Evolutionary conservation across 2,888 invertebrate genomes (phyloP).

Genomic region (Furcula furcula): DNA sequence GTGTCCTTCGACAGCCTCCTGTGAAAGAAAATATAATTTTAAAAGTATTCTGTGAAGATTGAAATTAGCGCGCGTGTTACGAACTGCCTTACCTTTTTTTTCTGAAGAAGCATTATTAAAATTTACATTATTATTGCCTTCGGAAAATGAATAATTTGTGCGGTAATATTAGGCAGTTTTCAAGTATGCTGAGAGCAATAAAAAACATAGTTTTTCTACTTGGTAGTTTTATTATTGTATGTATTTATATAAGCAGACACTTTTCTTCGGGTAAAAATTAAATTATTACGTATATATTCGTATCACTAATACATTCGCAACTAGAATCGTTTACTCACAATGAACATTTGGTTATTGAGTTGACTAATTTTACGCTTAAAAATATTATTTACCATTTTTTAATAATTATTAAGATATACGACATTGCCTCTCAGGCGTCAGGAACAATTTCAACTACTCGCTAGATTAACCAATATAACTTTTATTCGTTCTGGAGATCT

Average conservation of each 20-base stretch:
- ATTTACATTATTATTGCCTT: slow-evolving; percentile 1
- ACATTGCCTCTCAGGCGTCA: slow-evolving; percentile 78
- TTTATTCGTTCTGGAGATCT: slow-evolving; percentile 63
- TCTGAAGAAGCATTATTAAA: not conserved
- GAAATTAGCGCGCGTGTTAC: slow-evolving; percentile 5
- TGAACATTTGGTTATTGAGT: slow-evolving; percentile 79
- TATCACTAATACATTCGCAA: slow-evolving; percentile 81
- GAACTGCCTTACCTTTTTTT: slow-evolving; percentile 27
- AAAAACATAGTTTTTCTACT: slow-evolving; percentile 56
- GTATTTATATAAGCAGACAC: slow-evolving; percentile 79
- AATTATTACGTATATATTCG: slow-evolving; percentile 79
- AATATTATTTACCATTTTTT: slow-evolving; percentile 44
- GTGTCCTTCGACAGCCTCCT: slow-evolving; percentile 87
- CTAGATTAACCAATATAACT: slow-evolving; percentile 73
- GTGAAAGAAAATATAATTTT: slow-evolving; percentile 19
- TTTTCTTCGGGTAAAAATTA: slow-evolving; percentile 78
- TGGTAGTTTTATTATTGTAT: slow-evolving; percentile 79
- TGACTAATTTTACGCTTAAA: slow-evolving; percentile 73
- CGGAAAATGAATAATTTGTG: too few species aligned
- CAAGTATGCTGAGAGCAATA: slow-evolving; percentile 10
- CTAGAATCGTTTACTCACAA: slow-evolving; percentile 80
- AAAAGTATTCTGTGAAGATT: not conserved
- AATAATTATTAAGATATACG: slow-evolving; percentile 71
- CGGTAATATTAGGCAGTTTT: not conserved
- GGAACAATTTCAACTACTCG: slow-evolving; percentile 80